phyloP scores from a whole-genome alignment of 1,140 invertebrate genomes.

The Diorhabda sublineata region DNA sequence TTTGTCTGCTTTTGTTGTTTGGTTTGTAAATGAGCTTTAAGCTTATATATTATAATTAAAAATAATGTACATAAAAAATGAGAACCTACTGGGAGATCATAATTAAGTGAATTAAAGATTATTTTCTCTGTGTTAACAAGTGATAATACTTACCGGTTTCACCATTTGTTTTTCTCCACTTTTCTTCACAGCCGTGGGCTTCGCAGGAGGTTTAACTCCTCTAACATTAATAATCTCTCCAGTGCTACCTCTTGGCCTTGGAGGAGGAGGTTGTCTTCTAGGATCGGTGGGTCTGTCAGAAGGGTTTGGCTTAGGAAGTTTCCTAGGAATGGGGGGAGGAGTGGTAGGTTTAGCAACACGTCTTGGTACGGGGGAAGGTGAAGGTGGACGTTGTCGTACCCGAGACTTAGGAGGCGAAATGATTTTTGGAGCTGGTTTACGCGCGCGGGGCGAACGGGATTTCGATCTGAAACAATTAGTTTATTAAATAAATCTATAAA shows the following conservation, averaged over 20 bases:
- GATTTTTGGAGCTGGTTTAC: conserved; percentile 24
- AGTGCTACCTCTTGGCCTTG: conserved; percentile 37
- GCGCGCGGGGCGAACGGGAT: conserved; percentile 48
- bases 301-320: conserved; percentile 40
- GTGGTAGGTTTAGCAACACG: conserved; percentile 49
- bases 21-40: no score
- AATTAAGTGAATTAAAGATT: no score
- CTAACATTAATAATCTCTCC: conserved; percentile 41
- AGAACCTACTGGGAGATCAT: no score
- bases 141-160: conserved; percentile 14
- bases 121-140: no score
- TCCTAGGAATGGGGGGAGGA: conserved; percentile 47
- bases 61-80: no score
- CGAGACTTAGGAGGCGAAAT: conserved; percentile 33
- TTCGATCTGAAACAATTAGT: conserved; percentile 44
- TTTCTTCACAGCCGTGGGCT: conserved; percentile 25
- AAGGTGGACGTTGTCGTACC: conserved; percentile 38
- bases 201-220: conserved; percentile 37
- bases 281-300: conserved; percentile 45
- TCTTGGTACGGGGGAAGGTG: conserved; percentile 39
- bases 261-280: conserved; percentile 42
- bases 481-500: no score
- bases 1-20: no score
- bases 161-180: conserved; percentile 12
- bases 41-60: no score